Percentiles rank a stretch among this genome's conserved stretches.
phyloP scores from a whole-genome alignment of 2,113 vertebrate species.

The Penelope pileata region DNA sequence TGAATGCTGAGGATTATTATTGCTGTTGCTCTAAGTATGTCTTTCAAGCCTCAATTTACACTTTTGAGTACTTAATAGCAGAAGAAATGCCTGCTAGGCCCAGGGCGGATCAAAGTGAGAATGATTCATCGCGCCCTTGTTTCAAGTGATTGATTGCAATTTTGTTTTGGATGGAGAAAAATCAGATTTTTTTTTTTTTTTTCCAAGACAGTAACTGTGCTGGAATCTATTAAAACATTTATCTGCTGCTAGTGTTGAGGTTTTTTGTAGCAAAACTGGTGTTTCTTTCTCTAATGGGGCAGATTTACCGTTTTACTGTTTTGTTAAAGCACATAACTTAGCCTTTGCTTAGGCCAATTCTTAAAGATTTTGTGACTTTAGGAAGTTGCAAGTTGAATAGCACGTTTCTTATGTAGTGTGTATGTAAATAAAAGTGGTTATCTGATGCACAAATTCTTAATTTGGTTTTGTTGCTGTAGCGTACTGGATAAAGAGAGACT shows the following conservation, averaged over 20 bases:
- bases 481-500: background rate
- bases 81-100: background rate
- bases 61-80: background rate
- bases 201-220: background rate
- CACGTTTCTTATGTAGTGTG: background rate
- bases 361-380: background rate
- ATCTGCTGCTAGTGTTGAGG: background rate
- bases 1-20: background rate
- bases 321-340: background rate
- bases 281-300: background rate
- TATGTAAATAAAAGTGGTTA: background rate
- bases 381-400: background rate
- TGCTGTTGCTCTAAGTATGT: background rate
- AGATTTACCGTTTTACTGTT: background rate
- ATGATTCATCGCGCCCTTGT: background rate
- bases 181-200: background rate
- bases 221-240: constrained; percentile 15
- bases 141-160: constrained; percentile 37
- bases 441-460: background rate
- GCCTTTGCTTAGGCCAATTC: background rate
- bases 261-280: background rate
- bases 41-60: constrained; percentile 30
- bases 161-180: constrained; percentile 18
- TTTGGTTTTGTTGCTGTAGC: background rate
- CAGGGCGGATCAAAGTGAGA: background rate